A percentile compares a stretch with the other conserved stretches of the same genome.
Conservation (phyloP, 2,888 invertebrate species). For the Creontiades dilutus region DNA sequence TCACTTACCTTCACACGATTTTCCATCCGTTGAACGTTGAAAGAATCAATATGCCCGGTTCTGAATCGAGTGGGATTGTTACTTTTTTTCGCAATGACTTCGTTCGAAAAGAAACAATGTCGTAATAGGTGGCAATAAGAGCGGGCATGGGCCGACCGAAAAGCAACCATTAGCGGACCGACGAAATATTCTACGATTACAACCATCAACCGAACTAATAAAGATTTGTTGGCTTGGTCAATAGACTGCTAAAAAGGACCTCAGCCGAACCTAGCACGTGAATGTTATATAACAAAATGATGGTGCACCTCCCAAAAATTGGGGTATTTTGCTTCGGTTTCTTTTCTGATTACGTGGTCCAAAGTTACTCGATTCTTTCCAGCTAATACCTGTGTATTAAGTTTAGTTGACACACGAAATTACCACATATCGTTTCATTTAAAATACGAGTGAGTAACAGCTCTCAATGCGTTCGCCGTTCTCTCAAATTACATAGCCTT, state of each 20-base stretch:
- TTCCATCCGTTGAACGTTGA: no score
- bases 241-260: neutral
- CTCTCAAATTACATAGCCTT: no score
- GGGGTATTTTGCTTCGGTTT: neutral
- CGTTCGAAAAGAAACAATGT: no score
- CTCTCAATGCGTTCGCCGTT: no score
- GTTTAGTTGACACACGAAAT: constrained; percentile 22
- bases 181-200: neutral
- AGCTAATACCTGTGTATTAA: neutral
- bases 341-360: neutral
- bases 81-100: no score
- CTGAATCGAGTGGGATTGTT: no score
- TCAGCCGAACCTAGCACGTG: neutral
- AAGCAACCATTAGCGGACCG: neutral
- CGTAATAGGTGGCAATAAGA: no score
- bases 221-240: neutral
- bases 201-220: neutral
- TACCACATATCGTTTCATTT: no score
- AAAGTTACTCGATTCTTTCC: neutral
- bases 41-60: no score
- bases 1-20: no score
- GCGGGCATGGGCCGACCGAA: no score
- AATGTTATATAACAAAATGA: constrained; percentile 5
- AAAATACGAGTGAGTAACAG: no score
- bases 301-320: neutral